phyloP scores from a whole-genome alignment of 2,113 vertebrate species.

The Chamaetylas fuelleborni region DNA sequence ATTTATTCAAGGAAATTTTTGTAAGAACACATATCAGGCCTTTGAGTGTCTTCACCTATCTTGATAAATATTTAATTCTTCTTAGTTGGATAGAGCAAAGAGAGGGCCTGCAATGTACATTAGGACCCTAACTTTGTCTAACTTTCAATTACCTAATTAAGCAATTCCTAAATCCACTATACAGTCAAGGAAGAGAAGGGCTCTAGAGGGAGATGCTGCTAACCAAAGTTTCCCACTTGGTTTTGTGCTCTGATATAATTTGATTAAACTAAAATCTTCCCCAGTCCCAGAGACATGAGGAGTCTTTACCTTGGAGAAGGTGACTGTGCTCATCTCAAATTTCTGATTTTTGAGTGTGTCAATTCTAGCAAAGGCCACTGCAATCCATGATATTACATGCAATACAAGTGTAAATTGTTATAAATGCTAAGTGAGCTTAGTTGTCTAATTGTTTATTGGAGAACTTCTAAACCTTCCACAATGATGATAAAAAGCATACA shows the following conservation, averaged over 20 bases:
- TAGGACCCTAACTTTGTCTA: neutral
- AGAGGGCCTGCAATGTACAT: neutral
- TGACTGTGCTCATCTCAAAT: neutral
- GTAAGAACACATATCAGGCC: neutral
- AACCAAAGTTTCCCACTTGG: neutral
- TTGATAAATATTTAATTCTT: neutral
- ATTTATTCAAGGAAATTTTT: neutral
- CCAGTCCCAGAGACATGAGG: accelerated
- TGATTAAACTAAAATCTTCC: neutral
- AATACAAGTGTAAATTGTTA: neutral
- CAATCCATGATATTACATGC: neutral
- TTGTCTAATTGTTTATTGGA: neutral
- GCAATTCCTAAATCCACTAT: neutral
- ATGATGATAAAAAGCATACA: neutral
- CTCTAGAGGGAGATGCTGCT: neutral
- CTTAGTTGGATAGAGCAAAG: neutral
- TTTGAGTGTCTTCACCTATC: neutral
- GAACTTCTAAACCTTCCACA: neutral
- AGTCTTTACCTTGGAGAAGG: neutral
- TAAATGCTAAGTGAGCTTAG: neutral
- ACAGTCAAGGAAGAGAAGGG: neutral
- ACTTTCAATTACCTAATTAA: neutral
- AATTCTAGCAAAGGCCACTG: neutral
- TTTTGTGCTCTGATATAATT: neutral
- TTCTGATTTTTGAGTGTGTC: neutral